A percentile compares a stretch with the other conserved stretches of the same genome.
These are phyloP conservation scores for Drosophila pachea DNA, from an alignment of 1,140 invertebrate genomes.

Conservation along the genomic window DNA sequence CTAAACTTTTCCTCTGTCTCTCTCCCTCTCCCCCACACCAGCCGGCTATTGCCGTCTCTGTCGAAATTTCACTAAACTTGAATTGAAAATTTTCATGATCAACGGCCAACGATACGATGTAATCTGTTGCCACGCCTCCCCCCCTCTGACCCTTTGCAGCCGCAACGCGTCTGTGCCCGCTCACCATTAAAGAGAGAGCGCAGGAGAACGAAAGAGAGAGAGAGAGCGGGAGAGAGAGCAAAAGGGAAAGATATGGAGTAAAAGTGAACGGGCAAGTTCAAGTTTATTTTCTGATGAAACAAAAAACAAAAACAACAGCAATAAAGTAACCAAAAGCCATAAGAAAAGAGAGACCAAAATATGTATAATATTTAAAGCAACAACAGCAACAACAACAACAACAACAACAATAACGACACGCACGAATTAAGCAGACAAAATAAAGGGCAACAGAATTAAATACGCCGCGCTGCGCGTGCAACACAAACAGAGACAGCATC, in stretches of 20 bases:
- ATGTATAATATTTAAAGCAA: constrained; percentile 44
- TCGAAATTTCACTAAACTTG: constrained; percentile 76
- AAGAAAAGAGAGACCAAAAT: constrained; percentile 36
- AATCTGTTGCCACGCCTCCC: constrained; percentile 24
- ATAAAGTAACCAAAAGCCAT: constrained; percentile 7
- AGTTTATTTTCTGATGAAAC: constrained; percentile 72
- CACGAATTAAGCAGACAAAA: constrained; percentile 39
- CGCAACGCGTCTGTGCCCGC: too few relatives aligned
- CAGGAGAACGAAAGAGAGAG: neutral
- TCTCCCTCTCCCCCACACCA: neutral
- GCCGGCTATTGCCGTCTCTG: neutral
- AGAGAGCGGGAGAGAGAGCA: constrained; percentile 6
- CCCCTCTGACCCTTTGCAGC: neutral
- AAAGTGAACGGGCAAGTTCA: constrained; percentile 78
- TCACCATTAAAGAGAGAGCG: too few relatives aligned
- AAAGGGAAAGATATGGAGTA: constrained; percentile 55
- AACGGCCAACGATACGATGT: constrained; percentile 59
- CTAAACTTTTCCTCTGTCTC: neutral
- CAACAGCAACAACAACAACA: constrained; percentile 14
- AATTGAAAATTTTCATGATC: constrained; percentile 78
- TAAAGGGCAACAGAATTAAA: constrained; percentile 65
- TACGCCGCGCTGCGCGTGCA: constrained; percentile 19
- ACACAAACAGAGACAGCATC: constrained; percentile 4
- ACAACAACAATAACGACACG: constrained; percentile 43
- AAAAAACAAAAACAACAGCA: constrained; percentile 23